Evolutionary conservation across 2,113 vertebrate genomes (phyloP).

Genomic region (Ovis canadensis): DNA sequence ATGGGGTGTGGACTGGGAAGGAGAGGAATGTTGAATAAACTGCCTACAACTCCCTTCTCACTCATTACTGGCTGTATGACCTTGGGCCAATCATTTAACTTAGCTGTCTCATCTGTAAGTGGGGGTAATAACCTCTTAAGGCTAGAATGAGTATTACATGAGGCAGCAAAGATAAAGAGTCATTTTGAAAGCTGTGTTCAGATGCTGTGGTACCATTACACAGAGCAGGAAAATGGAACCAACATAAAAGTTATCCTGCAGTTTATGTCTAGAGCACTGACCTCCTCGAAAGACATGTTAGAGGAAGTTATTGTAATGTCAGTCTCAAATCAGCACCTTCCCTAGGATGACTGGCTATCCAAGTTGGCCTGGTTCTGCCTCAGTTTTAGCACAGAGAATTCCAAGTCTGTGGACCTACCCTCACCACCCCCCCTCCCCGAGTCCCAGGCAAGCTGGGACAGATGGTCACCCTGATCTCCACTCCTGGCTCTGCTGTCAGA

Average conservation of each 20-base stretch:
- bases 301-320: not conserved
- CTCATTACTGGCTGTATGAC: not conserved
- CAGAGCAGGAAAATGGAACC: not conserved
- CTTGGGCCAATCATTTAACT: not conserved
- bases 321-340: not conserved
- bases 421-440: not conserved
- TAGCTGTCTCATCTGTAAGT: not conserved
- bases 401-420: not conserved
- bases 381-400: not conserved
- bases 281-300: not conserved
- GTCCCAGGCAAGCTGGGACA: not conserved
- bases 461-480: not conserved
- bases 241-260: too few relatives aligned
- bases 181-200: not conserved
- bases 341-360: not conserved
- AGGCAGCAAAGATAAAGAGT: not conserved
- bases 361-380: not conserved
- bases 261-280: not conserved
- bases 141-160: not conserved
- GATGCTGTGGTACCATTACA: not conserved
- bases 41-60: fast-evolving
- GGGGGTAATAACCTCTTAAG: not conserved
- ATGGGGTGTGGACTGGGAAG: not conserved
- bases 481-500: not conserved
- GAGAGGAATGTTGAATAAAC: not conserved